These are phyloP conservation scores for Drosophila nasuta DNA, from an alignment of 1,140 invertebrate genomes.

Conservation along the genomic window DNA sequence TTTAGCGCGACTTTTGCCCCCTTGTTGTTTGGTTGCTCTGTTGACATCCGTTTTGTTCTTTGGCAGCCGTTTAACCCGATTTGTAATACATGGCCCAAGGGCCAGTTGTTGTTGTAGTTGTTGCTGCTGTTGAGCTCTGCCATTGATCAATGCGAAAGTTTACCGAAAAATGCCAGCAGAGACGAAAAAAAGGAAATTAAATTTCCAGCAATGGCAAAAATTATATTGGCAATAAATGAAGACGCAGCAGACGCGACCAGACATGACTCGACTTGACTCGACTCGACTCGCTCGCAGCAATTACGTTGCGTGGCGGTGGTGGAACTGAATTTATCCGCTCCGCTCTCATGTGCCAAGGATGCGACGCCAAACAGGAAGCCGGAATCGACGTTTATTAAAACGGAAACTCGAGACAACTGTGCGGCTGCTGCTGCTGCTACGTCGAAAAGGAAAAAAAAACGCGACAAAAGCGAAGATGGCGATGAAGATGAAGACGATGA, in stretches of 20 bases:
- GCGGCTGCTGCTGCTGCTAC: slow-evolving; percentile 47
- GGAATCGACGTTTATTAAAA: slow-evolving; percentile 83
- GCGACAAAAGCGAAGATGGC: slow-evolving; percentile 55
- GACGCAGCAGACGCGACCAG: slow-evolving; percentile 57
- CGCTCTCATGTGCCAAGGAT: slow-evolving; percentile 41
- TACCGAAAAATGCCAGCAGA: slow-evolving; percentile 25
- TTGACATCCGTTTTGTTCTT: slow-evolving; percentile 71
- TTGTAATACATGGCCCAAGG: slow-evolving; percentile 60
- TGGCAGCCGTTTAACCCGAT: slow-evolving; percentile 62
- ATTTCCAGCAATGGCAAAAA: slow-evolving; percentile 78
- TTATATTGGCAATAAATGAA: slow-evolving; percentile 83
- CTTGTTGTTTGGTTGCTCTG: slow-evolving; percentile 46
- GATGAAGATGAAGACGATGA: slow-evolving; percentile 16
- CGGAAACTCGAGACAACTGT: slow-evolving; percentile 82
- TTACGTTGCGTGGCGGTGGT: slow-evolving; percentile 38
- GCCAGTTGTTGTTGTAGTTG: slow-evolving; percentile 17
- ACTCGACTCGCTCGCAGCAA: slow-evolving; percentile 55
- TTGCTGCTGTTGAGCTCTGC: slow-evolving; percentile 16
- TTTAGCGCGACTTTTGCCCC: slow-evolving; percentile 55
- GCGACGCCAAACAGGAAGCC: slow-evolving; percentile 78
- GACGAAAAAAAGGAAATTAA: slow-evolving; percentile 70
- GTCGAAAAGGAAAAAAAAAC: slow-evolving; percentile 11
- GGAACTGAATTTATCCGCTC: slow-evolving; percentile 22
- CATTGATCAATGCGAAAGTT: slow-evolving; percentile 35
- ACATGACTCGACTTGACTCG: not conserved